phyloP scores from a whole-genome alignment of 2,888 invertebrate species.

The Dione vanillae region DNA sequence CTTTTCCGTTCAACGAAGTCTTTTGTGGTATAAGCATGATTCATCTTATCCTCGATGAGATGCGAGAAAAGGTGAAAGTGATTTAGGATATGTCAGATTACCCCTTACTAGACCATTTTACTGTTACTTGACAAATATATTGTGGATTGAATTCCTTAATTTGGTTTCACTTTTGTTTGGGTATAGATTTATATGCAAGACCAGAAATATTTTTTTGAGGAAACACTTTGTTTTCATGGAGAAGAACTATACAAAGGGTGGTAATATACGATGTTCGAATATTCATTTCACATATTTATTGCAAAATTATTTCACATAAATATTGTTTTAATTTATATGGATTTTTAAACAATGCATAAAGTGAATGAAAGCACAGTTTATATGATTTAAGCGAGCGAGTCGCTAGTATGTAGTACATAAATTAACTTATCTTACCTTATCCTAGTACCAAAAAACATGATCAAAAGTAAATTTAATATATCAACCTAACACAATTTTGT shows the following conservation, averaged over 20 bases:
- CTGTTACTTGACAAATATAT: conserved; percentile 13
- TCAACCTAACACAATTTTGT: background rate
- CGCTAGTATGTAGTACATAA: no score
- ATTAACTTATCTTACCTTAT: background rate
- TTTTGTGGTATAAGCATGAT: conserved; percentile 21
- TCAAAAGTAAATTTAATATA: conserved; percentile 1
- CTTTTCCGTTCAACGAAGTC: conserved; percentile 2
- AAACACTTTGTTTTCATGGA: no score
- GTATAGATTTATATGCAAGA: background rate
- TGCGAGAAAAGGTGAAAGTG: conserved; percentile 17
- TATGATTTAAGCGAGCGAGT: no score
- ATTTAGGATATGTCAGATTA: conserved; percentile 15
- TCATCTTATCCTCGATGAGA: conserved; percentile 14
- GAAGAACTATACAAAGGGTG: no score
- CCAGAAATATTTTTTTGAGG: no score
- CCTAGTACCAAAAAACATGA: background rate
- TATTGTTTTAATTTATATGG: no score
- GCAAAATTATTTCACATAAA: no score
- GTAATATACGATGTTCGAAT: background rate
- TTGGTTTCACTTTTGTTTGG: background rate
- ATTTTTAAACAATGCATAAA: no score
- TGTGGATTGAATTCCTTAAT: background rate
- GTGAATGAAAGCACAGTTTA: no score
- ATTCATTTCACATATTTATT: no score
- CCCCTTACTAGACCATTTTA: conserved; percentile 7